Evolutionary conservation across 1,140 invertebrate species (phyloP), one percentile per base, ranked within the genome.

Genomic region (Drosophila orena): DNA sequence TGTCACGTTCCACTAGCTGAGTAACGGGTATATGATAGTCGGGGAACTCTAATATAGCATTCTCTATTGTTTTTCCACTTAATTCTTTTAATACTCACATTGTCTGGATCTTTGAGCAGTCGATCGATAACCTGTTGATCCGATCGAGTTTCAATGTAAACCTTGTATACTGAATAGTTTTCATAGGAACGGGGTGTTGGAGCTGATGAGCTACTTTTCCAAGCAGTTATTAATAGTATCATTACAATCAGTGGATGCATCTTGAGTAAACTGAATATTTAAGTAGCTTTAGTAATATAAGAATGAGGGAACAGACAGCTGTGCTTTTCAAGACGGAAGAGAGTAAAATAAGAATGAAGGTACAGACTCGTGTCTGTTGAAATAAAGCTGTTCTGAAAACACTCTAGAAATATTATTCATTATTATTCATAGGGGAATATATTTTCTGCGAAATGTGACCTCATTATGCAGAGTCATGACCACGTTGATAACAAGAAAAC

Each of bases 151-250:
- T 38, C 14, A 15, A 61, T 42, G 2, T 20, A 30, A 22, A 81
- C 20, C 46, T 27, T 65, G 37, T 50, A 81, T 5, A 81, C 78
- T 2, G 72, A 43, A 37, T 44, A 81, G 22, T 80, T 79, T 17
- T 81, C 78, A 56, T 71, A 80, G 38, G 46, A 53, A 14, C 38
- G 46, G n/a, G 22, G 37, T n/a, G 37, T 2, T 5, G 54, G n/a
- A 40, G 20, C 38, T 12, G 69, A 59, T 2, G 38, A 8, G 24
- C 53, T 35, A 30, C 12, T 35, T 10, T 17, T 34, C 12, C 27
- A 44, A 37, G 47, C 40, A 10, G 40, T 24, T 7, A 71, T n/a
- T 17, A 72, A 27, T 4, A 72, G 38, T n/a, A 72, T 53, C 35
- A 72, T 53, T 46, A 35, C 66, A 46, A 60, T 52, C 37, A 47